Conservation (phyloP, 2,888 invertebrate genomes). For the Caenorhabditis panamensis region DNA sequence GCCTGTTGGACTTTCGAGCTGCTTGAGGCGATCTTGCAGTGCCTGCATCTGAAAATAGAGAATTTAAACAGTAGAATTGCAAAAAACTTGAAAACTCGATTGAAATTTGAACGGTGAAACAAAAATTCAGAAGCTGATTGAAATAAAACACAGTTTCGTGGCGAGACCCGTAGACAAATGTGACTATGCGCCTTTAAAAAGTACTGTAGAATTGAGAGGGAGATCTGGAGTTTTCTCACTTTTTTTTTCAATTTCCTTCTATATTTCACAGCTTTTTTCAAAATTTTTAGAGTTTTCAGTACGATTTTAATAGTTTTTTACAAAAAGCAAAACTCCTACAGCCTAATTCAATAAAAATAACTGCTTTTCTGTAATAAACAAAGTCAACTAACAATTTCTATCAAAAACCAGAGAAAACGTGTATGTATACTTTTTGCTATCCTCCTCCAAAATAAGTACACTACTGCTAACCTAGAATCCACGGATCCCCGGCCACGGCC, state of each 20-base stretch:
- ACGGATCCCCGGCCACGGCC: slow-evolving; percentile 4
- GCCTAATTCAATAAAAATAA: too few species aligned
- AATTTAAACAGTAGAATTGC: background rate
- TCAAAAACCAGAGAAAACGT: background rate
- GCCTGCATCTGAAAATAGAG: slow-evolving; percentile 44
- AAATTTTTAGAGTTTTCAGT: too few species aligned
- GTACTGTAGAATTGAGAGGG: too few species aligned
- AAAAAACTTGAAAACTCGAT: background rate
- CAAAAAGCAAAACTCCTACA: background rate
- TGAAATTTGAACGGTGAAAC: background rate
- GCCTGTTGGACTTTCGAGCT: slow-evolving; percentile 35
- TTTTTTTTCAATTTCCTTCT: too few species aligned
- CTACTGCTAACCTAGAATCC: slow-evolving; percentile 13
- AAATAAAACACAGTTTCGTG: too few species aligned
- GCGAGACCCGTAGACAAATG: too few species aligned
- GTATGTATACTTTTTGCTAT: background rate
- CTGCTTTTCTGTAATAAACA: too few species aligned
- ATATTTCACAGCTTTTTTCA: too few species aligned
- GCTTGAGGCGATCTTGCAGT: slow-evolving; percentile 26
- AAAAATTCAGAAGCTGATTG: background rate
- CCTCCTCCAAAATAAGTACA: background rate
- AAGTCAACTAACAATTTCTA: too few species aligned
- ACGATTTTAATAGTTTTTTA: background rate
- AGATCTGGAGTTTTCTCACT: too few species aligned
- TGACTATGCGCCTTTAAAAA: too few species aligned